phyloP scores from a whole-genome alignment of 2,888 invertebrate species.

The Cantharis rustica region DNA sequence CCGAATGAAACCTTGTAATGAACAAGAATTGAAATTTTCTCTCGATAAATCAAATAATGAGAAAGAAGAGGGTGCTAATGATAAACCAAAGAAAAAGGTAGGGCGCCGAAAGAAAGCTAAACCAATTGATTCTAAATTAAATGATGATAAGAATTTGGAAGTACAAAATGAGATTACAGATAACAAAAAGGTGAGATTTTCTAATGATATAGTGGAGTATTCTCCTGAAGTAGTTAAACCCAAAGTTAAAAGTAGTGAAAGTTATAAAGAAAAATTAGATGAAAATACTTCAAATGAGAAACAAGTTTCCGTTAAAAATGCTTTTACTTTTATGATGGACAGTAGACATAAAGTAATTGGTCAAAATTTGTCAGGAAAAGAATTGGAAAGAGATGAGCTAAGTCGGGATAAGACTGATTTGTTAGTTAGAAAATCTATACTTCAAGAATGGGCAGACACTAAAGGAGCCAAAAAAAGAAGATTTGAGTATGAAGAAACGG shows the following conservation, averaged over 20 bases:
- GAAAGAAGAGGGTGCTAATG: background rate
- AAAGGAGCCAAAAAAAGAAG: slow-evolving; percentile 67
- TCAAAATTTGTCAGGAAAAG: slow-evolving; percentile 66
- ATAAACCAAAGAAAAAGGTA: background rate
- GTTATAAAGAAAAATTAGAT: background rate
- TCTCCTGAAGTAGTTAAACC: background rate
- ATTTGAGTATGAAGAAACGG: slow-evolving; percentile 62
- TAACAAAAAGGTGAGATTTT: slow-evolving; percentile 5
- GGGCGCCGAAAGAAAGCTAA: background rate
- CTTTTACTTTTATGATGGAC: slow-evolving; percentile 71
- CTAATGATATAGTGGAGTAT: background rate
- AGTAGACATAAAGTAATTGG: slow-evolving; percentile 68
- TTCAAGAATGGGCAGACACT: slow-evolving; percentile 67
- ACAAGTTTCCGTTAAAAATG: slow-evolving; percentile 52
- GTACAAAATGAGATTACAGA: background rate
- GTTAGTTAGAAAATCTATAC: slow-evolving; percentile 58
- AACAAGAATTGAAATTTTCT: background rate
- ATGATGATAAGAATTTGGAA: background rate
- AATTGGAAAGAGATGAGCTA: slow-evolving; percentile 48
- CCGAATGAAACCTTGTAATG: background rate
- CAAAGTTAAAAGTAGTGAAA: background rate
- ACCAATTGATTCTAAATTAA: background rate
- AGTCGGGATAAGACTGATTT: slow-evolving; percentile 41
- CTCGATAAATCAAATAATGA: background rate
- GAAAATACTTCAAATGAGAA: background rate